Conservation (phyloP, 2,888 invertebrate species). For the Caenorhabditis sinica region DNA sequence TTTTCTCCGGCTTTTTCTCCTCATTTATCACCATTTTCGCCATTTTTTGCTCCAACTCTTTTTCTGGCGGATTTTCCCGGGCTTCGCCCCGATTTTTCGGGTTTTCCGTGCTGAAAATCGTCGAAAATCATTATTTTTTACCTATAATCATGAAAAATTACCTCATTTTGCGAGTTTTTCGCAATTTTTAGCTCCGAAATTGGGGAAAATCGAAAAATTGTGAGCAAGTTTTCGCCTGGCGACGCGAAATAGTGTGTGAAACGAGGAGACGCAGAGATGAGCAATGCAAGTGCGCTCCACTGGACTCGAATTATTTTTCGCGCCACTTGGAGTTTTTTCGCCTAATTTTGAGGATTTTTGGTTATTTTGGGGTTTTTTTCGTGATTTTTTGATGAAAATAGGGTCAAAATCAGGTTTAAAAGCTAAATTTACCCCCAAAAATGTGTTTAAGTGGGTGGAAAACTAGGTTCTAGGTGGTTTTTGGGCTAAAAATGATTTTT, state of each 20-base stretch:
- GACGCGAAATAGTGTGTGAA: conserved; percentile 26
- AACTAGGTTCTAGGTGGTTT: background rate
- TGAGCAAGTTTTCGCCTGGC: conserved; percentile 43
- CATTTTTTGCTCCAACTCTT: background rate
- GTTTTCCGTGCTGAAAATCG: background rate
- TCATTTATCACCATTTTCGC: too few relatives aligned
- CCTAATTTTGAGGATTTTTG: conserved; percentile 14
- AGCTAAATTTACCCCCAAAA: background rate
- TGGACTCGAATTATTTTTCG: background rate
- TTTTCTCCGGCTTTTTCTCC: background rate
- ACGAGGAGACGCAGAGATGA: conserved; percentile 35
- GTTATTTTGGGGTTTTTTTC: background rate
- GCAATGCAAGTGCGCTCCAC: conserved; percentile 37
- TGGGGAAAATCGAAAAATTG: conserved; percentile 11
- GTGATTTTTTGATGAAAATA: background rate
- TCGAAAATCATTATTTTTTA: background rate
- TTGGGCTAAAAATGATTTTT: background rate
- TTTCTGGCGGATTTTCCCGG: background rate
- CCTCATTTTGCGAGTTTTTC: conserved; percentile 35
- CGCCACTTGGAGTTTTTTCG: conserved; percentile 38
- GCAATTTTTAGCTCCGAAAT: background rate
- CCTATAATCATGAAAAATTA: background rate
- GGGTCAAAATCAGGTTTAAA: background rate
- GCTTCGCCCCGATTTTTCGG: background rate
- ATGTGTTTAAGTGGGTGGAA: background rate